Conservation (phyloP, 2,113 vertebrate genomes). For the Bubo bubo region DNA sequence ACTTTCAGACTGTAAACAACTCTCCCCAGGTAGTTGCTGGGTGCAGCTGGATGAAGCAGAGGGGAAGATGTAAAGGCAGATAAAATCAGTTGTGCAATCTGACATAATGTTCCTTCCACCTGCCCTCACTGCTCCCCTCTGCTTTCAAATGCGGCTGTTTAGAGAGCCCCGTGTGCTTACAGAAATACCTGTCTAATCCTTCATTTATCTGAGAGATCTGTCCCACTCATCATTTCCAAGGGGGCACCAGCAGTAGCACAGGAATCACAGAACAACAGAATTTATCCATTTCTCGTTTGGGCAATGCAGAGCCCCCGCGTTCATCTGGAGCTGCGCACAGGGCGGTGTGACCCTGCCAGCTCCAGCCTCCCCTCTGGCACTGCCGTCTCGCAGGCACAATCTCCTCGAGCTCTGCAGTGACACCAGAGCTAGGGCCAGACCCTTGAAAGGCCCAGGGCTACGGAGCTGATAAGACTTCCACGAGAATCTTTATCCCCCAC, state of each 20-base stretch:
- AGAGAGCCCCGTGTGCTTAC: background rate
- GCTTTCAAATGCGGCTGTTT: background rate
- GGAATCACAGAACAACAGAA: background rate
- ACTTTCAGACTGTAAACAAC: background rate
- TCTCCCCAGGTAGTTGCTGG: background rate
- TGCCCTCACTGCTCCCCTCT: background rate
- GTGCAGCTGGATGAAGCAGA: background rate
- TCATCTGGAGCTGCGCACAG: rapidly evolving
- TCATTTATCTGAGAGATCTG: background rate
- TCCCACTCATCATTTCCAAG: background rate
- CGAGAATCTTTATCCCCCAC: background rate
- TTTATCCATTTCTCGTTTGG: rapidly evolving
- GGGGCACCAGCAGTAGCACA: rapidly evolving
- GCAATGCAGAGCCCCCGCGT: rapidly evolving
- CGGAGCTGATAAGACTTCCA: background rate
- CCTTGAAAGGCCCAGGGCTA: background rate
- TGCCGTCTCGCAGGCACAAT: background rate
- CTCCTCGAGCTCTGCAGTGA: background rate
- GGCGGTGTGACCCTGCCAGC: background rate
- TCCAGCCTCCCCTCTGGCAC: background rate
- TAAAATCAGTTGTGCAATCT: background rate
- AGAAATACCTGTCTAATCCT: background rate
- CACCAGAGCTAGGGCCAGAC: background rate
- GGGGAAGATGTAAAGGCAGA: background rate
- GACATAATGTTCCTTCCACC: background rate